phyloP scores from a whole-genome alignment of 2,888 invertebrate genomes.

The Andrena marginata region DNA sequence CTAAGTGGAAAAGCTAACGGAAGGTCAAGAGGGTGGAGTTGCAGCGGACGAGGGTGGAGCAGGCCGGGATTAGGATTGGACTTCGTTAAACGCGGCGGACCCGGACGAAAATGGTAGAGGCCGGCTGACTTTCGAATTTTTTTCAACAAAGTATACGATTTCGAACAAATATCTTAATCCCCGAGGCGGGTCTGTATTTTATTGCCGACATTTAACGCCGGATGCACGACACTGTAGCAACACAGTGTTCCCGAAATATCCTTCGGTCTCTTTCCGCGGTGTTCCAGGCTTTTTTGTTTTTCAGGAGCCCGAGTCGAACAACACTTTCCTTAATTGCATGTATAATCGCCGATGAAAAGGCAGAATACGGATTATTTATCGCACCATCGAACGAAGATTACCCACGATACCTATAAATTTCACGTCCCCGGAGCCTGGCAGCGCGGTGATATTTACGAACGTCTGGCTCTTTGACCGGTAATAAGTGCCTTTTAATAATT shows the following conservation, averaged over 20 bases:
- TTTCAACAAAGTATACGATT: slow-evolving; percentile 67
- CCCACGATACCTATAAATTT: slow-evolving; percentile 20
- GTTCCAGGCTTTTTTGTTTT: not conserved
- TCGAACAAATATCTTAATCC: slow-evolving; percentile 66
- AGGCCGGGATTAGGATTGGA: slow-evolving; percentile 54
- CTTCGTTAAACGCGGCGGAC: slow-evolving; percentile 53
- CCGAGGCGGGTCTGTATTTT: slow-evolving; percentile 39
- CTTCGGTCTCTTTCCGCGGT: not conserved
- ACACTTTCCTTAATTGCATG: not conserved
- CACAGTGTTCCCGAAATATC: slow-evolving; percentile 42
- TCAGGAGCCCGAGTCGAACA: not conserved
- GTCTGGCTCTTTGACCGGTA: not conserved
- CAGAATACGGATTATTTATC: slow-evolving; percentile 1
- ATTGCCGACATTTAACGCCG: slow-evolving; percentile 54
- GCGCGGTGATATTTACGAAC: slow-evolving; percentile 22
- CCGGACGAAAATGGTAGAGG: slow-evolving; percentile 65
- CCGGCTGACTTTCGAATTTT: slow-evolving; percentile 26
- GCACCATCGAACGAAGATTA: not conserved
- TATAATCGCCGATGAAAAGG: not conserved
- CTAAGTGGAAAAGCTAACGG: slow-evolving; percentile 41
- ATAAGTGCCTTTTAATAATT: slow-evolving; percentile 43
- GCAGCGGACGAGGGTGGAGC: slow-evolving; percentile 59
- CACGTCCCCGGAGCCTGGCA: not conserved
- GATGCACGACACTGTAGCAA: slow-evolving; percentile 46
- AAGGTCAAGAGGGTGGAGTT: slow-evolving; percentile 54